phyloP scores from a whole-genome alignment of 2,113 vertebrate genomes.

The Colistium nudipinnis region DNA sequence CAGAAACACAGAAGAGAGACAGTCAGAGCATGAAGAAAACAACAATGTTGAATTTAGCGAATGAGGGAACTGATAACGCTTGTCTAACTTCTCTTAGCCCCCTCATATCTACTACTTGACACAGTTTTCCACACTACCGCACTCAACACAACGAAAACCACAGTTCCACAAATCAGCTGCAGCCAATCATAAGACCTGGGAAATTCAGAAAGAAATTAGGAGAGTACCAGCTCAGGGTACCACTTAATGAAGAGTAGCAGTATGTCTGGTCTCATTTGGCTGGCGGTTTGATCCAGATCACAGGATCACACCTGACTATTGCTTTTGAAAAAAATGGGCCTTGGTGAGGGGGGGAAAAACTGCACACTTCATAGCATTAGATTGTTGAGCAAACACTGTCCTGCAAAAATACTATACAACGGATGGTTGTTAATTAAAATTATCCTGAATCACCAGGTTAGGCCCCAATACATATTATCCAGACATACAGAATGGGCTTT shows the following conservation, averaged over 20 bases:
- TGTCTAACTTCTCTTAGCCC: background rate
- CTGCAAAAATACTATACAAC: constrained; percentile 24
- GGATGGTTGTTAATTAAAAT: constrained; percentile 24
- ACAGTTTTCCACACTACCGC: background rate
- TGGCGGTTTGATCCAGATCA: constrained; percentile 29
- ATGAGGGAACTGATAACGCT: constrained; percentile 28
- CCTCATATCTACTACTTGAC: background rate
- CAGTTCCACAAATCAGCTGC: constrained; percentile 27
- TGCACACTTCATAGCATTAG: constrained; percentile 41
- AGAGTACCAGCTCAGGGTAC: constrained; percentile 18
- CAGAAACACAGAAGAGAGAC: constrained; percentile 4
- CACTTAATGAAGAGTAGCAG: constrained; percentile 32
- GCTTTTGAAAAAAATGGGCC: too few relatives aligned
- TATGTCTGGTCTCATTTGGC: constrained; percentile 22
- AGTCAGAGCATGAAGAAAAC: background rate
- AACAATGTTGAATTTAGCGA: constrained; percentile 19
- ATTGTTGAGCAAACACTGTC: constrained; percentile 24
- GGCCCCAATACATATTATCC: too few relatives aligned
- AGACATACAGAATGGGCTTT: too few relatives aligned
- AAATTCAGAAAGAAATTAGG: background rate
- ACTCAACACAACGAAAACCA: background rate
- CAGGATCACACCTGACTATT: too few relatives aligned
- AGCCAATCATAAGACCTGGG: constrained; percentile 35
- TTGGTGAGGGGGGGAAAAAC: constrained; percentile 50
- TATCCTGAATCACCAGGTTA: too few relatives aligned